A percentile compares a stretch with the other conserved stretches of the same genome.
phyloP scores from a whole-genome alignment of 64 coral and sea anemone genomes.

The Porites australiensis region DNA sequence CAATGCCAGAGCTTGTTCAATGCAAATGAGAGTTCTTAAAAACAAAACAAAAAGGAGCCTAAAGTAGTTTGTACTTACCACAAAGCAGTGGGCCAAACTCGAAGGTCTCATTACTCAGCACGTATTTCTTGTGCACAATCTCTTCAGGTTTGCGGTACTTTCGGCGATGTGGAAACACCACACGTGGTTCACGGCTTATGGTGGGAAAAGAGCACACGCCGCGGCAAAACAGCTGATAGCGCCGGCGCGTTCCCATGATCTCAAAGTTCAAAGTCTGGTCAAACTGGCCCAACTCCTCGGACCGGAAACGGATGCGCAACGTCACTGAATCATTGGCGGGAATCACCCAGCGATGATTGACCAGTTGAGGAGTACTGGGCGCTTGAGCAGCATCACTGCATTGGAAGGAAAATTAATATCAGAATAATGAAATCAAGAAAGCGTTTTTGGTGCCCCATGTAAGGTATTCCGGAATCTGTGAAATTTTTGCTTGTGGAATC shows the following conservation, averaged over 20 bases:
- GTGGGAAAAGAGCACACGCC: constrained; percentile 97
- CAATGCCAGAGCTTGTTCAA: too few species aligned
- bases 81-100: constrained; percentile 97
- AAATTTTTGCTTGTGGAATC: too few species aligned
- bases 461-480: too few species aligned
- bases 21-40: too few species aligned
- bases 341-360: constrained; percentile 89
- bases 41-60: too few species aligned
- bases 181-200: constrained; percentile 93
- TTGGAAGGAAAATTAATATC: neutral
- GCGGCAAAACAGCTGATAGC: constrained; percentile 98
- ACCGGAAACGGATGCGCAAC: constrained; percentile 85
- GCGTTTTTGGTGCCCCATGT: neutral
- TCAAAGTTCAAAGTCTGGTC: constrained; percentile 99
- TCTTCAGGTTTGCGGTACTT: constrained; percentile 97
- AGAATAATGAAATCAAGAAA: neutral
- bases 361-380: constrained; percentile 62
- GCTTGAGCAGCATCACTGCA: constrained; percentile 60
- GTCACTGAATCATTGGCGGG: constrained; percentile 77
- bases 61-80: constrained; percentile 26
- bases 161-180: constrained; percentile 94
- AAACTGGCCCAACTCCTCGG: constrained; percentile 98
- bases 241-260: constrained; percentile 91
- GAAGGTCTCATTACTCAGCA: constrained; percentile 93
- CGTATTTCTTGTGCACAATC: constrained; percentile 97